These are phyloP conservation scores for Bilobella aurantiaca DNA, from an alignment of 1,140 invertebrate genomes.

Conservation along the genomic window DNA sequence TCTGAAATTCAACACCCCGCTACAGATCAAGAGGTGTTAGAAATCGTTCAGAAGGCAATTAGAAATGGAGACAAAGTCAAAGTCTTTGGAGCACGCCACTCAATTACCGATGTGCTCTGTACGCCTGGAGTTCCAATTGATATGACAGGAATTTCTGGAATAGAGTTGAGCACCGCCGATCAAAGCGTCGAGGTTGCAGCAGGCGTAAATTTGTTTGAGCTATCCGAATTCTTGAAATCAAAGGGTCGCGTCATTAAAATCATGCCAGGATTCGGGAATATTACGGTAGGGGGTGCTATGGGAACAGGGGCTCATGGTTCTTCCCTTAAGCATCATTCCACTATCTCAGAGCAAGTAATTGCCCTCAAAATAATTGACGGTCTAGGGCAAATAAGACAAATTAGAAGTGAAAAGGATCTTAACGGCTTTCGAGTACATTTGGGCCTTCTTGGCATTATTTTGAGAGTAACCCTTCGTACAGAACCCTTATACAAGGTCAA, in stretches of 20 bases:
- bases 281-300: conserved; percentile 12
- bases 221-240: background rate
- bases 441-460: conserved; percentile 16
- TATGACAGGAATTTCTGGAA: background rate
- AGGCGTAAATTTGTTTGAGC: background rate
- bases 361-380: conserved; percentile 15
- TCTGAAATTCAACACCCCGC: conserved; percentile 1
- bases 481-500: conserved; percentile 14
- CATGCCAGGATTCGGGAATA: background rate
- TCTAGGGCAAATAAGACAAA: background rate
- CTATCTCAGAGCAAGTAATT: conserved; percentile 18
- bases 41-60: background rate
- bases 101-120: conserved; percentile 12
- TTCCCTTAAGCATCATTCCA: conserved; percentile 8
- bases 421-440: conserved; percentile 20
- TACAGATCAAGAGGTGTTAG: background rate
- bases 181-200: background rate
- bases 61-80: background rate
- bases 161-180: background rate
- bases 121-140: conserved; percentile 10
- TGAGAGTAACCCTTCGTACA: conserved; percentile 16
- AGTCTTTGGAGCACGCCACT: conserved; percentile 7
- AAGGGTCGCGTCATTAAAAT: background rate
- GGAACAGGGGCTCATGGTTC: conserved; percentile 17
- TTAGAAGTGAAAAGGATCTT: background rate